Evolutionary conservation across 2,113 vertebrate genomes (phyloP).

Genomic region (Lamprologus speciosus): DNA sequence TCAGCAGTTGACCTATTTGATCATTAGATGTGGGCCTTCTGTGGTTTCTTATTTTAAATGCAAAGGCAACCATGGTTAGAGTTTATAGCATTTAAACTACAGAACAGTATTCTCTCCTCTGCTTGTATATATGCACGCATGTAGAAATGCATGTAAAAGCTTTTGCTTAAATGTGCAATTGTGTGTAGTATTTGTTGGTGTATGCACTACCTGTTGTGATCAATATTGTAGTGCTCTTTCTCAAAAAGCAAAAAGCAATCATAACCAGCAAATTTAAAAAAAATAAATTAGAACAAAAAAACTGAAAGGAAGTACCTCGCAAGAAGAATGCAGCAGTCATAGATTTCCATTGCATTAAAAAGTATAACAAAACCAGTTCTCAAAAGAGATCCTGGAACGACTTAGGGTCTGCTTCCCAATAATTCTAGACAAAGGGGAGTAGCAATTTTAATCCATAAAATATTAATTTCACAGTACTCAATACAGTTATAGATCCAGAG

Average conservation of each 20-base stretch:
- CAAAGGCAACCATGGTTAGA: neutral
- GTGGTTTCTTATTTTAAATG: neutral
- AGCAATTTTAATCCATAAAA: too few species aligned
- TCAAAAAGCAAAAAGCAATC: neutral
- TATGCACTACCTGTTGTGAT: neutral
- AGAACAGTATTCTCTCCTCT: neutral
- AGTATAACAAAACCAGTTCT: neutral
- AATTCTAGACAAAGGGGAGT: too few species aligned
- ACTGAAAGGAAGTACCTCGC: neutral
- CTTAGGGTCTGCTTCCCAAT: neutral
- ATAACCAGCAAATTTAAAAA: neutral
- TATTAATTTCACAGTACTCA: rapidly evolving
- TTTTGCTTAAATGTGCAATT: neutral
- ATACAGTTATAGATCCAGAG: too few species aligned
- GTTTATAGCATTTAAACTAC: neutral
- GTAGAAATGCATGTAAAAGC: neutral
- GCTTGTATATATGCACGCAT: neutral
- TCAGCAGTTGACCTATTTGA: neutral
- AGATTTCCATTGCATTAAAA: neutral
- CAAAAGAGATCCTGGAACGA: neutral
- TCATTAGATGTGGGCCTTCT: neutral
- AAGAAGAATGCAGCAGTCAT: neutral
- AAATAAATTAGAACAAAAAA: neutral
- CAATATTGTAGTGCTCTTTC: neutral
- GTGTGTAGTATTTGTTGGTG: neutral